Evolutionary conservation across 2,113 vertebrate species (phyloP).

Genomic region (Gasterosteus aculeatus): DNA sequence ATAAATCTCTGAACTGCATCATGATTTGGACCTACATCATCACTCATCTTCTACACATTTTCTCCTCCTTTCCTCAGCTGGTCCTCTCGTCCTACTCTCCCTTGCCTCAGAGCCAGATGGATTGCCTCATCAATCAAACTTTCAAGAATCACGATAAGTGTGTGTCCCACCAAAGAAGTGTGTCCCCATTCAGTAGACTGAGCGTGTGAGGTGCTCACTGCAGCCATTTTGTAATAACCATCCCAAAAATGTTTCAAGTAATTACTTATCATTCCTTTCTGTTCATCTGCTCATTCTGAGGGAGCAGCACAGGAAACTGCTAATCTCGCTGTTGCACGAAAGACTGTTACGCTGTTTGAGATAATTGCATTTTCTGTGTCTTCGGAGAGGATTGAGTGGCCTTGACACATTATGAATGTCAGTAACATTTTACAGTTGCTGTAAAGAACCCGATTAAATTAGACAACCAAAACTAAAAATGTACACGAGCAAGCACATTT

Average conservation of each 20-base stretch:
- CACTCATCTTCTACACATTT: constrained; percentile 44
- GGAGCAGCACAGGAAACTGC: constrained; percentile 34
- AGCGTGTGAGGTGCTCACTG: constrained; percentile 8
- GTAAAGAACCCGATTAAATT: neutral
- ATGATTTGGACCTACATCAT: constrained; percentile 50
- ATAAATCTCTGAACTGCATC: constrained; percentile 46
- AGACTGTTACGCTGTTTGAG: constrained; percentile 21
- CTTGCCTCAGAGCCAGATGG: constrained; percentile 66
- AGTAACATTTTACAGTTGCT: neutral
- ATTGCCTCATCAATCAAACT: constrained; percentile 78
- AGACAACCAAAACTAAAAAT: neutral
- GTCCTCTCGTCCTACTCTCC: constrained; percentile 45
- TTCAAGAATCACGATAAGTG: constrained; percentile 62
- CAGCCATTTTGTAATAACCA: constrained; percentile 37
- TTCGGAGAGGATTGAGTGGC: neutral
- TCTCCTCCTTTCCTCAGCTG: constrained; percentile 16
- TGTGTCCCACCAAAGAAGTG: constrained; percentile 43
- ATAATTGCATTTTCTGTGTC: constrained; percentile 26
- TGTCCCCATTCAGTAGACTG: constrained; percentile 39
- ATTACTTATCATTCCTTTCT: constrained; percentile 36
- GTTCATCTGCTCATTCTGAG: constrained; percentile 19
- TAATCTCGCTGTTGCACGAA: constrained; percentile 40
- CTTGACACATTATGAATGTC: constrained; percentile 1
- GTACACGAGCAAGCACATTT: neutral
- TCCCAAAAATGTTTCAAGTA: constrained; percentile 4